A percentile compares a stretch with the other conserved stretches of the same genome.
phyloP scores from a whole-genome alignment of 2,113 vertebrate species.

The Tetrax tetrax region DNA sequence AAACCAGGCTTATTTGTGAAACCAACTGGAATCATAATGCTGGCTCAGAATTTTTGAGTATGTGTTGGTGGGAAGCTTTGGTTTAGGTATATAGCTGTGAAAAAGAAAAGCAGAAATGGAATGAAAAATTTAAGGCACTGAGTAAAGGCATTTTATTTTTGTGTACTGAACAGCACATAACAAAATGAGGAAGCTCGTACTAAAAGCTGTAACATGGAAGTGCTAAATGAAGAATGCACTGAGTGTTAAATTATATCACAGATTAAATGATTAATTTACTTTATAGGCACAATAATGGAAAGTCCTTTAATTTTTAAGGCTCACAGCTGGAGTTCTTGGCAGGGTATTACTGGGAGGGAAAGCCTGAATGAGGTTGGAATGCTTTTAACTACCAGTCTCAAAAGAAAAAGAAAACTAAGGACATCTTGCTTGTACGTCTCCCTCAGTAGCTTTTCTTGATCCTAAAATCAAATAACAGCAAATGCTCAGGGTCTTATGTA shows the following conservation, averaged over 20 bases:
- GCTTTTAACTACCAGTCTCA: background rate
- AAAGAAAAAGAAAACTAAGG: background rate
- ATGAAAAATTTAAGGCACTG: background rate
- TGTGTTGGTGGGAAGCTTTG: background rate
- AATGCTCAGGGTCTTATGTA: background rate
- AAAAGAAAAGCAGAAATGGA: background rate
- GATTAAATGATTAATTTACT: constrained; percentile 7
- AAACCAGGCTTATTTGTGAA: background rate
- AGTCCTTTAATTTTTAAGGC: background rate
- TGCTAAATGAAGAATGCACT: background rate
- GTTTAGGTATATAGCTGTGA: background rate
- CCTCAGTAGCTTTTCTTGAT: background rate
- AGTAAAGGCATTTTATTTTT: background rate
- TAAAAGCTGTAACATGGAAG: background rate
- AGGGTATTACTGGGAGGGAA: background rate
- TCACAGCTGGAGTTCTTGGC: background rate
- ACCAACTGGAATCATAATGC: background rate
- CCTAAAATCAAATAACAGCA: background rate
- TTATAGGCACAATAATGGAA: background rate
- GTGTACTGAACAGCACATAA: background rate
- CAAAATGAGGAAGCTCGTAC: background rate
- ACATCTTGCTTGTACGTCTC: background rate
- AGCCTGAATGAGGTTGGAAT: background rate
- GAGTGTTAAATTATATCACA: background rate
- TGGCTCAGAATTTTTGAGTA: background rate